phyloP scores from a whole-genome alignment of 2,888 invertebrate species.

The Mythimna lalbum region DNA sequence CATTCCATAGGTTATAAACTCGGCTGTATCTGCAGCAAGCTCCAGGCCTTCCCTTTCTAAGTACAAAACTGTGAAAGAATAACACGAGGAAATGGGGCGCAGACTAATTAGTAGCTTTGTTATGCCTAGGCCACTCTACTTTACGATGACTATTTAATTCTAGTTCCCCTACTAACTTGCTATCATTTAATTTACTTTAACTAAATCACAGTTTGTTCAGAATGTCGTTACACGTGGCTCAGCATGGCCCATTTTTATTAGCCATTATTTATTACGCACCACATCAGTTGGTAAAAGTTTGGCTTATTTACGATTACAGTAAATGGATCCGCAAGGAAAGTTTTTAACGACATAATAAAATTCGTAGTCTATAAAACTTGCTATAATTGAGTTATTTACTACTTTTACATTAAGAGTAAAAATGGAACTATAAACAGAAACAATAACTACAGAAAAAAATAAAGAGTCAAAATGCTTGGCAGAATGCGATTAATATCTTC shows the following conservation, averaged over 20 bases:
- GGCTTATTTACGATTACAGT: conserved; percentile 61
- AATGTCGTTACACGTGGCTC: conserved; percentile 36
- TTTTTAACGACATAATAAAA: conserved; percentile 64
- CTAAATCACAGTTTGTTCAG: conserved; percentile 29
- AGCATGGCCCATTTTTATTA: conserved; percentile 54
- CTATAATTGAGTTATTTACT: conserved; percentile 61
- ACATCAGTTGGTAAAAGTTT: conserved; percentile 55
- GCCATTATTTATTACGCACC: conserved; percentile 52
- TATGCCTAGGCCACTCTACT: conserved; percentile 15
- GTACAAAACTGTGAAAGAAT: conserved; percentile 27
- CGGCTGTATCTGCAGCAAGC: neutral
- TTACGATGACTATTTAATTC: conserved; percentile 31
- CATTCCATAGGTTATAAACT: neutral
- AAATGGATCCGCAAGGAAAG: conserved; percentile 57
- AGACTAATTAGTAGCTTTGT: conserved; percentile 48
- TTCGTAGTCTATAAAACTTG: conserved; percentile 54
- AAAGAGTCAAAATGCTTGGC: neutral
- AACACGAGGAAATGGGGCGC: conserved; percentile 45
- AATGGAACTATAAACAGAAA: conserved; percentile 25
- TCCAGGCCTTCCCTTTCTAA: neutral
- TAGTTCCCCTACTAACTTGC: conserved; percentile 7
- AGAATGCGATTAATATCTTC: conserved; percentile 10
- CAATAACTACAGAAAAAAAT: neutral
- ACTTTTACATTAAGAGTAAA: conserved; percentile 41
- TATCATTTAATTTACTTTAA: neutral